Evolutionary conservation across 2,888 invertebrate species (phyloP), one percentile per base, ranked within the genome.

Genomic region (Sphaerolaimus hirsutus): DNA sequence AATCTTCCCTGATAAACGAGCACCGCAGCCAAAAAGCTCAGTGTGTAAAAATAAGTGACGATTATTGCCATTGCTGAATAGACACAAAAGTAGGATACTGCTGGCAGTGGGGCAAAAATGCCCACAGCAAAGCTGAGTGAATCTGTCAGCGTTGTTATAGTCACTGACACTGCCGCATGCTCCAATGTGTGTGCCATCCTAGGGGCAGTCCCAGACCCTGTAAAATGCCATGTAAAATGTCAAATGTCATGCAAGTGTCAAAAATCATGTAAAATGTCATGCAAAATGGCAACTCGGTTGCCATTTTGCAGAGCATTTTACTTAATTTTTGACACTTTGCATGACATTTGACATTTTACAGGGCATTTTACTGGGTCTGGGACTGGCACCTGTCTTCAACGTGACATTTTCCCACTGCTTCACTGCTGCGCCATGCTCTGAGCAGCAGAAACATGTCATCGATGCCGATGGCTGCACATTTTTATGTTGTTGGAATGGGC

Each of bases 361-460:
- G n/a, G n/a, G n/a, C n/a, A n/a, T n/a, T n/a, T n/a, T n/a, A n/a
- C n/a, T n/a, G n/a, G n/a, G n/a, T n/a, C n/a, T n/a, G n/a, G n/a
- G n/a, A n/a, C n/a, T n/a, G n/a, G n/a, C n/a, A n/a, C 29, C 14
- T 10, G 7, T 29, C 29, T 29, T 14, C 7, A 14, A 7, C 29
- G 29, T 29, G 29, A 14, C 29, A 7, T 10, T 14, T 7, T 14
- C 29, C 29, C 29, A 7, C 43, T 2, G 52, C 36, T 7, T 79
- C 77, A 0, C 83, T 82, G 45, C 83, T 72, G 47, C 84, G 71
- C 84, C 84, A 84, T 0, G 82, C 82, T 2, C 83, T 83, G 58
- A 86, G 66, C 80, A 86, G 81, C n/a, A 86, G 84, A 60, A 86
- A 86, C 0, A 84, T 84, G 63, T 84, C 84, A 62, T 86, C 86